These are phyloP conservation scores for Drosophila pseudoananassae DNA, from an alignment of 1,140 invertebrate genomes.

Conservation along the genomic window DNA sequence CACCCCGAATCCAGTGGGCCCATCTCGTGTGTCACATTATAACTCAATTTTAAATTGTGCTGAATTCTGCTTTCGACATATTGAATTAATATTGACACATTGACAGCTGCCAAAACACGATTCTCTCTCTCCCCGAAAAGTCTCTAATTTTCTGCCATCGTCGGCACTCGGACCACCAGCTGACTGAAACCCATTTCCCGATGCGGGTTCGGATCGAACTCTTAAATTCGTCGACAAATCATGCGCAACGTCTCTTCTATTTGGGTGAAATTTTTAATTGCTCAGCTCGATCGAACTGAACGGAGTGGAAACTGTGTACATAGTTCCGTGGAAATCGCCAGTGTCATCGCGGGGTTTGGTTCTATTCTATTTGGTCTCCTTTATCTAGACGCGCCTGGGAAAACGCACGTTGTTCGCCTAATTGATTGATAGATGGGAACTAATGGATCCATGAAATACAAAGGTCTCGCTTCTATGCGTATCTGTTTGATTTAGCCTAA, in stretches of 20 bases:
- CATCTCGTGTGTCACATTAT: constrained; percentile 62
- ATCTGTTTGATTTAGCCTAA: constrained; percentile 67
- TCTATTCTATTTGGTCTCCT: constrained; percentile 24
- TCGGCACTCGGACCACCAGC: constrained; percentile 6
- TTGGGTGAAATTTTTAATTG: constrained; percentile 78
- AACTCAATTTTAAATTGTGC: constrained; percentile 76
- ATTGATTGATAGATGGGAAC: constrained; percentile 63
- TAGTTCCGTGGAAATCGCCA: constrained; percentile 62
- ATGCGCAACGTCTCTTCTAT: constrained; percentile 77
- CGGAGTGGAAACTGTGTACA: constrained; percentile 1
- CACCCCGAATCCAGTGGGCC: constrained; percentile 24
- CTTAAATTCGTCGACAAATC: constrained; percentile 67
- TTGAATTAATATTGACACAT: constrained; percentile 83
- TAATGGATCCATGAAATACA: constrained; percentile 43
- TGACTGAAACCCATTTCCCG: constrained; percentile 11
- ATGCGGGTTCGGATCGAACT: constrained; percentile 62
- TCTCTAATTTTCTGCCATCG: constrained; percentile 33
- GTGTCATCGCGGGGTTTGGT: constrained; percentile 65
- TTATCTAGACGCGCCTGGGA: constrained; percentile 75
- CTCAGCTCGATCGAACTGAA: constrained; percentile 34
- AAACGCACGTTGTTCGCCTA: constrained; percentile 64
- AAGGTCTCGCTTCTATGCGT: constrained; percentile 45
- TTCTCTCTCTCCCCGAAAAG: constrained; percentile 22
- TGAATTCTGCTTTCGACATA: constrained; percentile 75
- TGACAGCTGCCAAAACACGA: constrained; percentile 78